Percentiles rank a stretch among this genome's conserved stretches.
Conservation (phyloP, 2,888 invertebrate species). For the Ametastegia equiseti region DNA sequence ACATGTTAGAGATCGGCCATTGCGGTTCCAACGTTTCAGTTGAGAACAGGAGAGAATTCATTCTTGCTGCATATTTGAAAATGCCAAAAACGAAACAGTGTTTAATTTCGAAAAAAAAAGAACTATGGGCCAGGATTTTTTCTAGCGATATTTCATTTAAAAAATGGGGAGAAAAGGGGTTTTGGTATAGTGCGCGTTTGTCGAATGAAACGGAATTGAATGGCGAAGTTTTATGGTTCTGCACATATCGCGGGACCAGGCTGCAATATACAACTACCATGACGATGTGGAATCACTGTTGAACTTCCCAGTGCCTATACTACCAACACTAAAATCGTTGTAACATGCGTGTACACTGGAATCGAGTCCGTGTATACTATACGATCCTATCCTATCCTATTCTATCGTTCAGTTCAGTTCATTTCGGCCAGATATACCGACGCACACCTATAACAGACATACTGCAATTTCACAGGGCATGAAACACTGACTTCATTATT, state of each 20-base stretch:
- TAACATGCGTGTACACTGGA: not conserved
- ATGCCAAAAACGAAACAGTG: too few species aligned
- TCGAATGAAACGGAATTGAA: conserved; percentile 27
- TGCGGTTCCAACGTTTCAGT: too few species aligned
- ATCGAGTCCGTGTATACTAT: too few species aligned
- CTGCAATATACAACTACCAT: too few species aligned
- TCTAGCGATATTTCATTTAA: not conserved
- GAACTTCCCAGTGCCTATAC: too few species aligned
- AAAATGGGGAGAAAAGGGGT: not conserved
- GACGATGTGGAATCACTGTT: conserved; percentile 37
- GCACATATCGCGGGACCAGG: not conserved
- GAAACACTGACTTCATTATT: conserved; percentile 76
- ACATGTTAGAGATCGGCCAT: too few species aligned
- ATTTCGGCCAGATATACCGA: not conserved
- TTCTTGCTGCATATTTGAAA: too few species aligned
- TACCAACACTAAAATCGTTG: conserved; percentile 53
- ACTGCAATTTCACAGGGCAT: conserved; percentile 74
- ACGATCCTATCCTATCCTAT: too few species aligned
- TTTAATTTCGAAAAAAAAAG: not conserved
- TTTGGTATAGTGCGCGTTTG: not conserved
- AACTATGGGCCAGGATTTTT: not conserved
- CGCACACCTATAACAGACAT: not conserved
- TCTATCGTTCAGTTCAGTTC: too few species aligned
- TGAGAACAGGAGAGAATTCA: too few species aligned
- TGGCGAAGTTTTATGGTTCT: conserved; percentile 57